Percentiles rank a stretch among this genome's conserved stretches.
phyloP scores from a whole-genome alignment of 2,888 invertebrate species.

The Therioaphis trifolii region DNA sequence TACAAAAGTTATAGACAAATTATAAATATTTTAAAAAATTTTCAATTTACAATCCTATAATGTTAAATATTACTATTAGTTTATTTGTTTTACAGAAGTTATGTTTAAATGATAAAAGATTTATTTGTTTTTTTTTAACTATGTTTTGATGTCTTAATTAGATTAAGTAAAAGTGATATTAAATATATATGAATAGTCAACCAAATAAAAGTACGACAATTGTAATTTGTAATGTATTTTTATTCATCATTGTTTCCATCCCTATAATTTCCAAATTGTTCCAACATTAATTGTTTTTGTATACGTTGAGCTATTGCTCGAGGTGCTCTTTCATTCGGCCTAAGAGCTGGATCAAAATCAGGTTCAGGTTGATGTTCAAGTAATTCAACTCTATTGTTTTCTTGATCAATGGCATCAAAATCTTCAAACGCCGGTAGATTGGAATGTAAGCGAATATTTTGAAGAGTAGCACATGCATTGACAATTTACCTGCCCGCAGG shows the following conservation, averaged over 20 bases:
- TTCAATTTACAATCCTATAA: too few species aligned
- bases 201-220: not conserved
- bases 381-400: too few species aligned
- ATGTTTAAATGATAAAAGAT: conserved; percentile 7
- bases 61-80: too few species aligned
- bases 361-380: conserved; percentile 2
- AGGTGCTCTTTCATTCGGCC: too few species aligned
- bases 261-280: conserved; percentile 13
- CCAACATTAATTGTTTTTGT: conserved; percentile 12
- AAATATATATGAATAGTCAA: not conserved
- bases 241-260: conserved; percentile 17
- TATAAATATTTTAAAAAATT: not conserved
- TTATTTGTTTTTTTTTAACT: conserved; percentile 1
- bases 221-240: conserved; percentile 12
- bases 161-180: not conserved
- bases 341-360: too few species aligned
- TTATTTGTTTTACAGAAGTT: not conserved
- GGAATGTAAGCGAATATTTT: not conserved
- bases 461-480: conserved; percentile 11
- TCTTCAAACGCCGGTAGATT: not conserved
- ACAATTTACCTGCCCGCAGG: conserved; percentile 9
- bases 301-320: too few species aligned
- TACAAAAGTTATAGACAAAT: conserved; percentile 7
- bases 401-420: too few species aligned
- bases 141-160: conserved; percentile 1